Evolutionary conservation across 2,888 invertebrate species (phyloP).

Genomic region (Athalia cordata): DNA sequence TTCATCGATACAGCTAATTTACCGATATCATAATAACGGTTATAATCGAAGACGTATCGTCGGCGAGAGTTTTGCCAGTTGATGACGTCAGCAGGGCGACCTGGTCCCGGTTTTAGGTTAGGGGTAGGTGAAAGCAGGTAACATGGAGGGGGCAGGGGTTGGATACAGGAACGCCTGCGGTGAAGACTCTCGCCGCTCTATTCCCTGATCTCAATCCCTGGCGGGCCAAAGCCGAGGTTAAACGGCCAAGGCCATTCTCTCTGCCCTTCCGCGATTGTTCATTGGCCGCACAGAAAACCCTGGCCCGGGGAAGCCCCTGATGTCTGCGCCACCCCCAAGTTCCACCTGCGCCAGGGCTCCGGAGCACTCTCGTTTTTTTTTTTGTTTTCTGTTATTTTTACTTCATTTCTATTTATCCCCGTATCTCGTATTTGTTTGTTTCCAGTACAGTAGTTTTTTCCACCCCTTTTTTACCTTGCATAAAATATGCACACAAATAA

Average conservation of each 20-base stretch:
- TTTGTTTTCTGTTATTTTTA: not conserved
- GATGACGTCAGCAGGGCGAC: too few species aligned
- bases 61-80: too few species aligned
- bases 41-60: too few species aligned
- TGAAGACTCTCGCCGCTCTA: slow-evolving; percentile 3
- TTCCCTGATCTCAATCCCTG: slow-evolving; percentile 21
- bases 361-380: not conserved
- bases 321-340: slow-evolving; percentile 27
- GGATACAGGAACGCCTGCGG: not conserved
- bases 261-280: slow-evolving; percentile 48
- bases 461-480: too few species aligned
- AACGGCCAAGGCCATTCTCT: slow-evolving; percentile 56
- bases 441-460: too few species aligned
- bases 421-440: too few species aligned
- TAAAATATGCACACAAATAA: too few species aligned
- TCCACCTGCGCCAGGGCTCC: slow-evolving; percentile 25
- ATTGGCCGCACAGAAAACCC: slow-evolving; percentile 47
- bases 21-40: too few species aligned
- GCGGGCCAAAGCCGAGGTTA: slow-evolving; percentile 50
- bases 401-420: not conserved
- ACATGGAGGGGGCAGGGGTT: not conserved
- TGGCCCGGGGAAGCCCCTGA: slow-evolving; percentile 28
- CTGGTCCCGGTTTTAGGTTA: too few species aligned
- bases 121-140: too few species aligned
- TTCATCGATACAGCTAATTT: too few species aligned